A percentile compares a stretch with the other conserved stretches of the same genome.
Evolutionary conservation across 1,140 invertebrate genomes (phyloP).

Genomic region (Drosophila orosa): DNA sequence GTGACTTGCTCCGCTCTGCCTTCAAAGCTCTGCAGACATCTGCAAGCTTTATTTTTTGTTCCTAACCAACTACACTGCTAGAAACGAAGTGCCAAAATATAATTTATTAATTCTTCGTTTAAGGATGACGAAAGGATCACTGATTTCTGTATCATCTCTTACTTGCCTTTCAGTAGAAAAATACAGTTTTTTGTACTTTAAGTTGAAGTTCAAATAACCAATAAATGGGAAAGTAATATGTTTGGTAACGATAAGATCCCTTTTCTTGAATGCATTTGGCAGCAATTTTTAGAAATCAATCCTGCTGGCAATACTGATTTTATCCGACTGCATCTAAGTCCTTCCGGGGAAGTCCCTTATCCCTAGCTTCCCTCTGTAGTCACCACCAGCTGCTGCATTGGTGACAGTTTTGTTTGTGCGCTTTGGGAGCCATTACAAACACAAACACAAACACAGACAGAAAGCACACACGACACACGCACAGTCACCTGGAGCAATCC

Average conservation of each 20-base stretch:
- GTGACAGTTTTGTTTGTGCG: conserved; percentile 71
- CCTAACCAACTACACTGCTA: background rate
- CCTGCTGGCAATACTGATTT: conserved; percentile 7
- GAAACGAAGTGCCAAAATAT: background rate
- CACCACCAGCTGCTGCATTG: conserved; percentile 15
- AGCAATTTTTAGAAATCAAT: background rate
- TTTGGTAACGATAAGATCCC: background rate
- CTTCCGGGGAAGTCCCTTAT: background rate
- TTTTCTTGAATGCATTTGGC: background rate
- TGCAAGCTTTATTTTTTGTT: conserved; percentile 20
- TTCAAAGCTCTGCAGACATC: conserved; percentile 15
- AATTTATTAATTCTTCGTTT: background rate
- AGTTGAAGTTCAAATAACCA: background rate
- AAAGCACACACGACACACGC: conserved; percentile 11
- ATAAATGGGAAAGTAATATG: background rate
- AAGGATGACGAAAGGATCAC: background rate
- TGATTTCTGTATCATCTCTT: background rate
- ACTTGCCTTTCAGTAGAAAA: no score
- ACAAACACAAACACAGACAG: conserved; percentile 36
- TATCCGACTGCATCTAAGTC: conserved; percentile 22
- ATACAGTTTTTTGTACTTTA: background rate
- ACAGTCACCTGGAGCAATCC: conserved; percentile 31
- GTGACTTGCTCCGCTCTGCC: conserved; percentile 25
- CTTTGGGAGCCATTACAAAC: conserved; percentile 71
- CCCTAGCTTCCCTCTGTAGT: background rate